These are phyloP conservation scores for Prosopocoilus inquinatus DNA, from an alignment of 2,888 invertebrate genomes.

Conservation along the genomic window DNA sequence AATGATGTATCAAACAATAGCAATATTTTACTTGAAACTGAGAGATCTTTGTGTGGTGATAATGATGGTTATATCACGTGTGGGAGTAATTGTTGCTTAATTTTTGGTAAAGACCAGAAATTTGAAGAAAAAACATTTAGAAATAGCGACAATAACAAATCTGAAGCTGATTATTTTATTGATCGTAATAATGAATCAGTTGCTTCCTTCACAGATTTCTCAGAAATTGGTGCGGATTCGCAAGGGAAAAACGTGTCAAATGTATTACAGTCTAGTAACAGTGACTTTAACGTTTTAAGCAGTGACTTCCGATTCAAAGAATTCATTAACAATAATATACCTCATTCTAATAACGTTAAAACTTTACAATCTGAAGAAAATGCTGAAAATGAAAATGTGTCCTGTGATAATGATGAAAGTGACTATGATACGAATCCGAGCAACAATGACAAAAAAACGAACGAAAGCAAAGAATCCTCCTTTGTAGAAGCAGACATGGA, in stretches of 20 bases:
- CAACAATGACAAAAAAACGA: not conserved
- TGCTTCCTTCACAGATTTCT: too few relatives aligned
- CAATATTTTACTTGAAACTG: too few relatives aligned
- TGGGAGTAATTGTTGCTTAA: too few relatives aligned
- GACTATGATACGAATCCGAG: not conserved
- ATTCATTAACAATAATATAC: slow-evolving; percentile 23
- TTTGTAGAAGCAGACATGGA: not conserved
- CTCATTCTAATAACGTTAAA: slow-evolving; percentile 5
- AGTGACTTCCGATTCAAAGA: slow-evolving; percentile 12
- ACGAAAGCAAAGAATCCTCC: not conserved
- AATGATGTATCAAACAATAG: too few relatives aligned
- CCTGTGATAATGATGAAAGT: not conserved
- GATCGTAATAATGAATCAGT: not conserved
- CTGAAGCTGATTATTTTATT: too few relatives aligned
- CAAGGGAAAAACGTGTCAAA: slow-evolving; percentile 53
- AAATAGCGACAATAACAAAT: too few relatives aligned
- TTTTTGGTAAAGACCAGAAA: too few relatives aligned
- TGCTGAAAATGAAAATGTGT: not conserved
- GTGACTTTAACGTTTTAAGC: slow-evolving; percentile 3
- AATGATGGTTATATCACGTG: too few relatives aligned
- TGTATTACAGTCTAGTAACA: slow-evolving; percentile 8
- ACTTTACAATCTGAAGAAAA: not conserved
- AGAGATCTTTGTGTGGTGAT: too few relatives aligned
- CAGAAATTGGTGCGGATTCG: slow-evolving; percentile 46
- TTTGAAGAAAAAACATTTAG: too few relatives aligned